Conservation (phyloP, 1,140 invertebrate species). For the Pectinophora gossypiella region DNA sequence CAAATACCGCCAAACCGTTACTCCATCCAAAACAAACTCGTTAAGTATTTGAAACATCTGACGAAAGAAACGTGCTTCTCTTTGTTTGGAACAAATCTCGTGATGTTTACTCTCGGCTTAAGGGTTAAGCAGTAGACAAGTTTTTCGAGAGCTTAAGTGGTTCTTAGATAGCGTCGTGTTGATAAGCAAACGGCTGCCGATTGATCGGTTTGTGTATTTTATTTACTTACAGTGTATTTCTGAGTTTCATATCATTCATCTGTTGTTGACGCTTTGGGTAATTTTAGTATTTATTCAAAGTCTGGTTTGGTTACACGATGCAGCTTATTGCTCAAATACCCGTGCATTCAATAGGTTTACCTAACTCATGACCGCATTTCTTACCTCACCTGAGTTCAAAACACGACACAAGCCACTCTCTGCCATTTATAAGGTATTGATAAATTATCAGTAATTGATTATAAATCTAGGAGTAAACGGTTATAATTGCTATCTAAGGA, state of each 20-base stretch:
- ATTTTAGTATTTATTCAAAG: no score
- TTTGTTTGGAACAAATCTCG: conserved; percentile 2
- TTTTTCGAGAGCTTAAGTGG: neutral
- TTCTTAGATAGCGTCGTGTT: neutral
- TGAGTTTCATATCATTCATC: no score
- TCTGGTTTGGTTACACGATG: no score
- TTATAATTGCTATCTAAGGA: neutral
- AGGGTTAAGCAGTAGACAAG: neutral
- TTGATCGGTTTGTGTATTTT: neutral
- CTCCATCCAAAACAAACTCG: neutral
- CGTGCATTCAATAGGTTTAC: neutral
- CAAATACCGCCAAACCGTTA: neutral
- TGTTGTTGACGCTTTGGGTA: no score
- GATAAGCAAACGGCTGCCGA: conserved; percentile 3
- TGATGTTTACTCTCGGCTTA: conserved; percentile 1
- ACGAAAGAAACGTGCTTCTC: neutral
- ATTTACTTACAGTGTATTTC: no score
- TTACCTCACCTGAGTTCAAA: neutral
- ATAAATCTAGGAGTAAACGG: neutral
- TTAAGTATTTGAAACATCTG: neutral
- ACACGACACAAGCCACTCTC: no score
- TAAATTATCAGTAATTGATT: neutral
- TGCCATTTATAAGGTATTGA: neutral
- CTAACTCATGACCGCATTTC: neutral
- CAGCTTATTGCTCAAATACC: no score